Conservation (phyloP, 2,888 invertebrate genomes). For the Vesta saturnalis region DNA sequence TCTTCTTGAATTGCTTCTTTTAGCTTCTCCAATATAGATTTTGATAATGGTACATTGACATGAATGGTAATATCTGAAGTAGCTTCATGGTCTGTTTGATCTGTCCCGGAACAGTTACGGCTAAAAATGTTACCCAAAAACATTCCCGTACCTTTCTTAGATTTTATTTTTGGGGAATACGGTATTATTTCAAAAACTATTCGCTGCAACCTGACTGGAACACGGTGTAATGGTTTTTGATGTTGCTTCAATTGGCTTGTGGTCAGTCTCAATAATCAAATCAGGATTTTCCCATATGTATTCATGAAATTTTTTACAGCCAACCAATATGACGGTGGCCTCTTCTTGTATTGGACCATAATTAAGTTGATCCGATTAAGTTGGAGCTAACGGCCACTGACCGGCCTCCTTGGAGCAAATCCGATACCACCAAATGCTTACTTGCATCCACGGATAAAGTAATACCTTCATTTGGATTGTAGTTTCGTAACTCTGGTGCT, state of each 20-base stretch:
- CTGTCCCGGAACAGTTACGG: slow-evolving; percentile 35
- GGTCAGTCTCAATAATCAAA: too few relatives aligned
- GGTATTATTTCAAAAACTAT: background rate
- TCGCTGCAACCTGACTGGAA: background rate
- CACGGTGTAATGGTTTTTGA: slow-evolving; percentile 11
- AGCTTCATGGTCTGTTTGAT: slow-evolving; percentile 28
- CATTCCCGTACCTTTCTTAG: slow-evolving; percentile 46
- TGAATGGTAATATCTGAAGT: slow-evolving; percentile 14
- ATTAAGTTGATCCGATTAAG: slow-evolving; percentile 26
- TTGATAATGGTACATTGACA: background rate
- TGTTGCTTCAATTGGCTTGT: slow-evolving; percentile 7
- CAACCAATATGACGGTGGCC: background rate
- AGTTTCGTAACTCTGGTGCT: background rate
- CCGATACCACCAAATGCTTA: background rate
- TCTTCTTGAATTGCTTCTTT: background rate
- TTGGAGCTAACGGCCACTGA: background rate
- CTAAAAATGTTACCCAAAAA: slow-evolving; percentile 41
- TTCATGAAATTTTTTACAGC: slow-evolving; percentile 21
- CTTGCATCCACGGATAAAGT: background rate
- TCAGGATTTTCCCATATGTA: slow-evolving; percentile 29
- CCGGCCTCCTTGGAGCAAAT: background rate
- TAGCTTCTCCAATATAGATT: background rate
- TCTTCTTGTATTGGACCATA: background rate
- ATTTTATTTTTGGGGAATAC: slow-evolving; percentile 34
- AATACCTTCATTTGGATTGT: background rate